A percentile compares a stretch with the other conserved stretches of the same genome.
These are phyloP conservation scores for Myotis lucifugus DNA, from an alignment of 2,113 vertebrate genomes.

Conservation along the genomic window DNA sequence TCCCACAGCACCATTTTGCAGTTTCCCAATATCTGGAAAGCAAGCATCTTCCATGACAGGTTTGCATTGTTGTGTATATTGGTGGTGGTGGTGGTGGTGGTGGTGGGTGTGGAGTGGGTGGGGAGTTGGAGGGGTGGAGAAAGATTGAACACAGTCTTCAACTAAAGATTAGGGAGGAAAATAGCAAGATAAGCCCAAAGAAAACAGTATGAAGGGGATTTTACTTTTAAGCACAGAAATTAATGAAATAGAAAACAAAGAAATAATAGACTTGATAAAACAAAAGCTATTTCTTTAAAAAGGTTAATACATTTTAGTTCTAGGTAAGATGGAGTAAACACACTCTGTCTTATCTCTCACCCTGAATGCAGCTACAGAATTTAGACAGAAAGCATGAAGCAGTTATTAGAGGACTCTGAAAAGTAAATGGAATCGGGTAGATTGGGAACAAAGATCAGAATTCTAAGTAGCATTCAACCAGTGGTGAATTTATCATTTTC, in stretches of 20 bases:
- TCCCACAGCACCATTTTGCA: not conserved
- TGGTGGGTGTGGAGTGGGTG: not conserved
- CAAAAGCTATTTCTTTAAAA: not conserved
- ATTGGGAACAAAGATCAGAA: not conserved
- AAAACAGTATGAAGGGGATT: not conserved
- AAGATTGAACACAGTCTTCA: not conserved
- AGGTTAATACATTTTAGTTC: not conserved
- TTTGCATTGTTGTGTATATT: not conserved
- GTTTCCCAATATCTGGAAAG: not conserved
- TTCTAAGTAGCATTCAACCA: not conserved
- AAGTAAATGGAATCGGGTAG: not conserved
- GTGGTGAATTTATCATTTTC: not conserved
- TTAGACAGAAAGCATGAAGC: not conserved
- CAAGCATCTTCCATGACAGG: not conserved
- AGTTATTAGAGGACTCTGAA: constrained; percentile 9
- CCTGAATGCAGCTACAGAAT: not conserved
- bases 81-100: too few species aligned
- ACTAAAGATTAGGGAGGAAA: not conserved
- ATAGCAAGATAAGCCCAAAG: not conserved
- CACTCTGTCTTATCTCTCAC: not conserved
- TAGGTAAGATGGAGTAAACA: not conserved
- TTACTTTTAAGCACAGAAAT: constrained; percentile 26
- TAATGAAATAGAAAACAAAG: constrained; percentile 38
- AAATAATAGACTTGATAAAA: constrained; percentile 41
- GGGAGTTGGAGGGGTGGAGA: not conserved